Evolutionary conservation across 2,888 invertebrate genomes (phyloP).

Genomic region (Pristionchus maxplancki): DNA sequence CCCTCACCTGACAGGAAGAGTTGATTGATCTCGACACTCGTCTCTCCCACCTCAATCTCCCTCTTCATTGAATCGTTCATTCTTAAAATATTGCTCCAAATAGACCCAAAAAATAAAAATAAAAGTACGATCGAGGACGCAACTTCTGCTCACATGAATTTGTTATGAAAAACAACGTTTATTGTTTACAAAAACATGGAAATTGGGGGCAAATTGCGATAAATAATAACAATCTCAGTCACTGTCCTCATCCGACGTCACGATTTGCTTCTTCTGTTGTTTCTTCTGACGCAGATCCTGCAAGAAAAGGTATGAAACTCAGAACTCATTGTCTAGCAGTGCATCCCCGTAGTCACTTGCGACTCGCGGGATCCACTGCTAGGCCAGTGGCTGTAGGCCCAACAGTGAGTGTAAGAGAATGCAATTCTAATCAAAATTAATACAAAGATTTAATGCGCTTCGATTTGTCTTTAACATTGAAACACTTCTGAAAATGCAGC

Average conservation of each 20-base stretch:
- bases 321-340: no score
- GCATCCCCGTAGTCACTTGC: no score
- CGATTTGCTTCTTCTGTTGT: conserved; percentile 63
- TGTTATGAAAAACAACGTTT: background rate
- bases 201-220: no score
- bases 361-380: no score
- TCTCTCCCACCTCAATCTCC: conserved; percentile 21
- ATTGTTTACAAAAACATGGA: background rate
- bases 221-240: no score
- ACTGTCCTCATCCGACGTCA: conserved; percentile 64
- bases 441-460: no score
- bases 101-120: background rate
- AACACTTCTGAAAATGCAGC: no score
- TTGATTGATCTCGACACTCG: background rate
- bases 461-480: no score
- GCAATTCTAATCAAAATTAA: no score
- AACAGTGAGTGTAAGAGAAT: no score
- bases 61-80: background rate
- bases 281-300: conserved; percentile 58
- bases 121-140: background rate
- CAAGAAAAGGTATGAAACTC: no score
- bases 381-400: no score
- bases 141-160: background rate
- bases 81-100: background rate
- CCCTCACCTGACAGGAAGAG: background rate